Evolutionary conservation across 2,888 invertebrate species (phyloP), one percentile per base, ranked within the genome.

Genomic region (Galerucella nymphaeae): DNA sequence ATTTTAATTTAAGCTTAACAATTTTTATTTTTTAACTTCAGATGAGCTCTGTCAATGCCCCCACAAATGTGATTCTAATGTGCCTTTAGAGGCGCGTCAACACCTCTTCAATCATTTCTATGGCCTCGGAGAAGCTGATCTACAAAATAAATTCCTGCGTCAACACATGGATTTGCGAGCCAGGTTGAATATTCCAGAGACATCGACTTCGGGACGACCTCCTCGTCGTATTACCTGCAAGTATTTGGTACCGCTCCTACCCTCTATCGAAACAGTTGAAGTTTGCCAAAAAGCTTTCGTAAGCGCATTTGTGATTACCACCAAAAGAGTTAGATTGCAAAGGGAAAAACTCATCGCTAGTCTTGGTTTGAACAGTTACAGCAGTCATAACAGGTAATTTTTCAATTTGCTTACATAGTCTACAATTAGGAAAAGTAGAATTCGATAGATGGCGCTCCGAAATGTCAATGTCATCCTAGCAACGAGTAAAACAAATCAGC

Each of bases 261-360:
- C 83, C 83, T 62, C 79, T 79, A 68, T 78, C 77, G 71, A 84
- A 79, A 70, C 78, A 30, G 77, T 78, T 42, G 78, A 78, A 66
- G 88, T 89, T 48, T 89, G 89, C 79, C 88, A 89, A 79, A 89
- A 89, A 79, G 89, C 89, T 50, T 89, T 89, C 80, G 88, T 89
- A 79, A 88, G 88, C 81, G 87, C 89, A 45, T 89, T 88, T 81
- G 88, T 88, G 58, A 88, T 89, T 78, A 89, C 89, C 58, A 89
- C 89, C 72, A 89, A 89, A 81, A 82, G 89, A 71, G 88, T 89
- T 16, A 82, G 88, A 67, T 81, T 88, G 50, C 88, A 88, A 78
- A 82, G 89, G 58, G 89, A 89, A 77, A 88, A 88, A 80, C 84
- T 88, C 41, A 88, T 89, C 73, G 85, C 87, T 72, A 86, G 86